phyloP scores from a whole-genome alignment of 2,113 vertebrate species.

The Periophthalmus modestus region DNA sequence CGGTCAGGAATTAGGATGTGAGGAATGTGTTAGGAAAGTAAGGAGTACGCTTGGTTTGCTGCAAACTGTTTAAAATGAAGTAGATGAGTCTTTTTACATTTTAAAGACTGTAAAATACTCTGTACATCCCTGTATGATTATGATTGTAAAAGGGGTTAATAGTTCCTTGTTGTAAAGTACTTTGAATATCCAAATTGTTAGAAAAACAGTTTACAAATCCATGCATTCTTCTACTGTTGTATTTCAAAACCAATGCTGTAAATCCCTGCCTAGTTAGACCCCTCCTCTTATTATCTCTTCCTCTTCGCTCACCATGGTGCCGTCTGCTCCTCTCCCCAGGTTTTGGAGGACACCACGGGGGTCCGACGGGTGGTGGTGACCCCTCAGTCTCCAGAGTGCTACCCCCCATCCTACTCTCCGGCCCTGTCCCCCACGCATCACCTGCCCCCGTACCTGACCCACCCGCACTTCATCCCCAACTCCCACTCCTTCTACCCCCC shows the following conservation, averaged over 20 bases:
- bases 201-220: too few species aligned
- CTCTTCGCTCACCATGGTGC: neutral
- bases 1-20: too few species aligned
- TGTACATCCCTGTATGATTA: too few species aligned
- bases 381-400: constrained; percentile 95
- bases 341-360: constrained; percentile 95
- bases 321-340: constrained; percentile 70
- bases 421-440: constrained; percentile 95
- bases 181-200: too few species aligned
- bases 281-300: neutral
- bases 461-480: constrained; percentile 94
- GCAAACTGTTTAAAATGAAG: too few species aligned
- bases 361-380: constrained; percentile 96
- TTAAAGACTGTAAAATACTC: too few species aligned
- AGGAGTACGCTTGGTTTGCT: too few species aligned
- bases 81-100: too few species aligned
- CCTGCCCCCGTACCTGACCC: constrained; percentile 90
- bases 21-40: too few species aligned
- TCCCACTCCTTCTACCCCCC: constrained; percentile 96
- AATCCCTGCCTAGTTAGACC: neutral
- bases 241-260: neutral
- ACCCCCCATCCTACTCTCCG: constrained; percentile 92
- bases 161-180: too few species aligned
- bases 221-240: too few species aligned
- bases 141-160: too few species aligned